These are phyloP conservation scores for Idris sp. DNA, from an alignment of 1,140 invertebrate species.

Conservation along the genomic window DNA sequence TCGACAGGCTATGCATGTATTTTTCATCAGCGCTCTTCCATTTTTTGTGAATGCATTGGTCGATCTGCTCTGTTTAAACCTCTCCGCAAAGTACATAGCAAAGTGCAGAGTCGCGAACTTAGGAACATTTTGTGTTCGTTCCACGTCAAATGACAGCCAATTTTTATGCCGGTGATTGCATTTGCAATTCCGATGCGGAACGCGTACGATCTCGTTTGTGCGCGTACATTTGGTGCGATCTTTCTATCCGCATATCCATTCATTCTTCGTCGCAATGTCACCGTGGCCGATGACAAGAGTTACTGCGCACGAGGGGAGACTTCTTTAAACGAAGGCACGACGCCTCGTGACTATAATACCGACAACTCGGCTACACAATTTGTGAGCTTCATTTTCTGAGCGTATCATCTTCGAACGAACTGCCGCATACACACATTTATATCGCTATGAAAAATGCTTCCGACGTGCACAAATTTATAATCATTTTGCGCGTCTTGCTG, in stretches of 20 bases:
- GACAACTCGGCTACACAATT: constrained; percentile 22
- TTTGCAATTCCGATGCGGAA: constrained; percentile 76
- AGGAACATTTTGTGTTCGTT: constrained; percentile 46
- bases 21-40: constrained; percentile 43
- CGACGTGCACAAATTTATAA: constrained; percentile 47
- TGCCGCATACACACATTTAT: constrained; percentile 49
- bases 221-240: constrained; percentile 46
- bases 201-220: constrained; percentile 60
- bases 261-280: constrained; percentile 42
- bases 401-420: constrained; percentile 46
- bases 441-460: constrained; percentile 47
- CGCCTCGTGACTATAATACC: constrained; percentile 57
- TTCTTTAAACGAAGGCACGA: constrained; percentile 56
- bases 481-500: constrained; percentile 15
- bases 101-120: constrained; percentile 2
- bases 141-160: constrained; percentile 74
- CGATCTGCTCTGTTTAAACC: constrained; percentile 44
- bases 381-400: constrained; percentile 48
- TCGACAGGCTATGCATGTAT: no score
- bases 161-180: constrained; percentile 77
- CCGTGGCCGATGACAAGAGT: constrained; percentile 58
- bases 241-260: constrained; percentile 53
- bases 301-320: constrained; percentile 39
- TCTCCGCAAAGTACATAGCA: constrained; percentile 34
- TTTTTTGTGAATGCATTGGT: constrained; percentile 22